Percentiles rank a stretch among this genome's conserved stretches.
Evolutionary conservation across 1,140 invertebrate genomes (phyloP).

Genomic region (Gonioctena quinquepunctata): DNA sequence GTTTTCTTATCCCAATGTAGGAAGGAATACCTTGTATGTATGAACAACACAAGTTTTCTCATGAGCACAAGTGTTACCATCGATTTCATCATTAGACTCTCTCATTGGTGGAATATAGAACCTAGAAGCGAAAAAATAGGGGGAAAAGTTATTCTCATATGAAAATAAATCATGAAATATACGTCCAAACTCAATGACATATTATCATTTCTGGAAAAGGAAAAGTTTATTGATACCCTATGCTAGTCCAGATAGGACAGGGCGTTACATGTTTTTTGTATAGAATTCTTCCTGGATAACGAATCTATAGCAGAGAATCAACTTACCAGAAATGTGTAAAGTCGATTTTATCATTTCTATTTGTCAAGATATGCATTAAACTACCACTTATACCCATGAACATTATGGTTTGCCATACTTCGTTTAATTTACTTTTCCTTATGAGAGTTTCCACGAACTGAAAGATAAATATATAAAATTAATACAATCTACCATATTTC

Average conservation of each 20-base stretch:
- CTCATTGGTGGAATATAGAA: background rate
- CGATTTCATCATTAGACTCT: background rate
- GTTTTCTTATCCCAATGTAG: no score
- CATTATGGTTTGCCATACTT: slow-evolving; percentile 24
- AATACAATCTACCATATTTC: no score
- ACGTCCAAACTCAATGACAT: no score
- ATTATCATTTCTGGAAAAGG: no score
- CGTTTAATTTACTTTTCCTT: slow-evolving; percentile 3
- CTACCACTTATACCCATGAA: slow-evolving; percentile 30
- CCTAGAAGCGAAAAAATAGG: background rate
- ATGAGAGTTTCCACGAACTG: slow-evolving; percentile 30
- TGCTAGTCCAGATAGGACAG: no score
- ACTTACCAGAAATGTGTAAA: slow-evolving; percentile 14
- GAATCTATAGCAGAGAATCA: no score
- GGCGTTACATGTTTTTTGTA: no score
- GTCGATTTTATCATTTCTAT: slow-evolving; percentile 12
- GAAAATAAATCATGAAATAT: no score
- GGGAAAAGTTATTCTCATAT: no score
- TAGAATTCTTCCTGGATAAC: no score
- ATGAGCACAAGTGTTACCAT: background rate
- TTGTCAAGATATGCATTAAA: slow-evolving; percentile 33
- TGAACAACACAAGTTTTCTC: background rate
- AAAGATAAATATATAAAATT: no score
- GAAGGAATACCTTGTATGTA: background rate
- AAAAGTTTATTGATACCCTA: no score